phyloP scores from a whole-genome alignment of 2,888 invertebrate species.

The Allophyes oxyacanthae region DNA sequence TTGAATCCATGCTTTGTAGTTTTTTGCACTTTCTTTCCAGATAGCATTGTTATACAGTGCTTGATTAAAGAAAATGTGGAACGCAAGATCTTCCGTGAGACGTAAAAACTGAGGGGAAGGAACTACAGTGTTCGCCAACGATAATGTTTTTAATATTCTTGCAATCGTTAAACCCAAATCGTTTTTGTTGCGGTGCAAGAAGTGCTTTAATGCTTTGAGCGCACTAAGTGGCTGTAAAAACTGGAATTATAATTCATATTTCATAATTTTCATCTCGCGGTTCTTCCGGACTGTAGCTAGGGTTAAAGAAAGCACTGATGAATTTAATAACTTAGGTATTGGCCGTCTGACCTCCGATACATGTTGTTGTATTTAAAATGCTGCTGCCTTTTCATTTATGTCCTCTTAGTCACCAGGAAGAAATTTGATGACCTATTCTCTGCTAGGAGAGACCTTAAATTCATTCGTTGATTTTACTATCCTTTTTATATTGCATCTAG shows the following conservation, averaged over 20 bases:
- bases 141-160: conserved; percentile 38
- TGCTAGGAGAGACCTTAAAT: no score
- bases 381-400: no score
- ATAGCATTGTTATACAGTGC: conserved; percentile 20
- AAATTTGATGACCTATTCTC: no score
- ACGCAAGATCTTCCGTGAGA: conserved; percentile 36
- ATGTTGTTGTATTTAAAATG: no score
- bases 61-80: conserved; percentile 35
- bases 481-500: no score
- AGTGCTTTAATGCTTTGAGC: conserved; percentile 26
- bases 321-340: no score
- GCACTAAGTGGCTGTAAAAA: conserved; percentile 21
- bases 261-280: conserved; percentile 11
- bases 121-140: conserved; percentile 25
- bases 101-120: conserved; percentile 43
- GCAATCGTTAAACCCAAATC: conserved; percentile 26
- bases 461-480: no score
- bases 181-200: conserved; percentile 43
- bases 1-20: conserved; percentile 29
- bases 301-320: no score
- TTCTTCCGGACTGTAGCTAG: background rate
- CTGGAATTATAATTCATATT: conserved; percentile 11
- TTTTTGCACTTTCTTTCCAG: conserved; percentile 29
- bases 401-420: no score
- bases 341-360: no score